Base-by-base conservation (phyloP, 1,140 invertebrate species). In the Papilio xuthus region DNA sequence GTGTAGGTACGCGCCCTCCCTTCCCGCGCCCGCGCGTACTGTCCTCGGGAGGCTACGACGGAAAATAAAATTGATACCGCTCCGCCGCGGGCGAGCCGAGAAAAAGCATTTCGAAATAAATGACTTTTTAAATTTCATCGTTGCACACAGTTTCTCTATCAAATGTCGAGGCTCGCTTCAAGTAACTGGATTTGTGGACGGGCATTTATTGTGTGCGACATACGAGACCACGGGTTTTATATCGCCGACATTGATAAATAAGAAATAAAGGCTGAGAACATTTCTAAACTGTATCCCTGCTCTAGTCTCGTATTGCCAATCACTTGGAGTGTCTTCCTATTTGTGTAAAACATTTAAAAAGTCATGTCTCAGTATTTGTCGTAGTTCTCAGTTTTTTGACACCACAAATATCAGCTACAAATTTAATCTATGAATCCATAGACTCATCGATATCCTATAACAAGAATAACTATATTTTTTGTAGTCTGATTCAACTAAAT, bases 101-200 rank as follows among this genome's bases (percentile, higher is more conserved):
- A 92, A 93, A 93, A 93, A 92, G 91, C 88, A 93, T 93, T 93
- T 91, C 88, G 89, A 93, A 91, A 93, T 92, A 94, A 94, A 94
- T 94, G 92, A 94, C 92, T 94, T 94, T 93, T 94, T 93, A 94
- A 94, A 94, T 94, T 94, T 94, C 90, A 94, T 94, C 92, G 91
- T 92, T 94, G 92, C 91, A 92, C 91, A 93, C 92, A 92, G 91
- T 93, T 93, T 92, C 91, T 93, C 90, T 92, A 92, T 92, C 92
- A 94, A 94, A 91, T 92, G 92, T 90, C 88, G 90, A 89, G 90
- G 87, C 89, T 90, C 87, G 89, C 83, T 88, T 78, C 82, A 84
- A 88, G 90, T 94, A 94, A 94, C 90, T 92, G 89, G 92, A 94
- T 94, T 94, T 90, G 82, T 85, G 84, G 85, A 83, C 88, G 86